phyloP scores from a whole-genome alignment of 2,797 vertebrate species.

The Psittacula derbiana region DNA sequence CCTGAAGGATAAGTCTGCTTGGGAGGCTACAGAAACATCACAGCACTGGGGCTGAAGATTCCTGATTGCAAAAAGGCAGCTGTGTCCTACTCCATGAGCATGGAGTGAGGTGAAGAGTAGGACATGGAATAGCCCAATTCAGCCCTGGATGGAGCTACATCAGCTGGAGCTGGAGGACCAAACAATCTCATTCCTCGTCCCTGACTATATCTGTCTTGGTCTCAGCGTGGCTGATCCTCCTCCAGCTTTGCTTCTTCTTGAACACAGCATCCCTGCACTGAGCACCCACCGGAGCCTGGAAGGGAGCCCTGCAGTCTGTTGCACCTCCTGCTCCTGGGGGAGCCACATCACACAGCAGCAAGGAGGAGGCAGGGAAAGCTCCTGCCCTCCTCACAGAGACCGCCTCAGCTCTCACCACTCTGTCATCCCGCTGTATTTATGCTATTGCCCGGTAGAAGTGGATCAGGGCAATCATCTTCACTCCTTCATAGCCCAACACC shows the following conservation, averaged over 20 bases:
- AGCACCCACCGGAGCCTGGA: background rate
- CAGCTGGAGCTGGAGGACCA: background rate
- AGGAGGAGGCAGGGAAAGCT: background rate
- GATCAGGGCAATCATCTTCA: background rate
- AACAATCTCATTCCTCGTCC: background rate
- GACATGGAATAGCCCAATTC: background rate
- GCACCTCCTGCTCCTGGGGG: accelerated
- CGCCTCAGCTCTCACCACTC: background rate
- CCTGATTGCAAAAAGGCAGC: background rate
- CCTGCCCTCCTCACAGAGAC: accelerated
- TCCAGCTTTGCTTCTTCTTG: background rate
- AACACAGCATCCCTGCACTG: background rate
- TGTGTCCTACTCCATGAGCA: background rate
- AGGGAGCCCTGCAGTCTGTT: background rate
- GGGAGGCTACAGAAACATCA: background rate
- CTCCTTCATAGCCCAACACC: background rate
- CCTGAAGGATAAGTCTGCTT: background rate
- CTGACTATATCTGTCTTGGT: background rate
- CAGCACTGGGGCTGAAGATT: background rate
- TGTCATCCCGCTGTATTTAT: background rate
- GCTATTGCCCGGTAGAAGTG: accelerated
- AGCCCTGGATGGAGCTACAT: background rate
- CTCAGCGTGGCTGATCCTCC: accelerated
- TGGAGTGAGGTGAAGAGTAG: background rate
- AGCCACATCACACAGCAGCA: accelerated